These are phyloP conservation scores for Mesocentrotus franciscanus DNA, from an alignment of 53 echinoderm and acorn worm species.

Conservation along the genomic window DNA sequence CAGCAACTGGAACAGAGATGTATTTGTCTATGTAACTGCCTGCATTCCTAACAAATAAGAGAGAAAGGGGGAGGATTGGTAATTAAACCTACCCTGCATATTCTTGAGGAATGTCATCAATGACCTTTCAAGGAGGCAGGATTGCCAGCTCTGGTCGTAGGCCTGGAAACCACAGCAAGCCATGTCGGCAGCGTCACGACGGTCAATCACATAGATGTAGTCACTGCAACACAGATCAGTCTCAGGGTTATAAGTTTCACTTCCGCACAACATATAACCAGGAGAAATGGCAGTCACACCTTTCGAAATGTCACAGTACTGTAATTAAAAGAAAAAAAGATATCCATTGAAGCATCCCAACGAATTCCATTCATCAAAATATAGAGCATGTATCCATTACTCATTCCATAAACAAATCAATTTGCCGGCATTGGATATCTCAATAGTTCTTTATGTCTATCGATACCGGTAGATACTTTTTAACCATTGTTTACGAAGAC, in stretches of 20 bases:
- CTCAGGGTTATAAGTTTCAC: constrained; percentile 56
- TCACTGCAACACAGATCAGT: constrained; percentile 74
- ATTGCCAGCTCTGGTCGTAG: constrained; percentile 44
- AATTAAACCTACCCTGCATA: constrained; percentile 69
- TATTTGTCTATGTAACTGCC: too few species aligned
- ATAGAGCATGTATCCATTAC: neutral
- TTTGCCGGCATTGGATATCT: neutral
- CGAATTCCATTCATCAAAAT: too few species aligned
- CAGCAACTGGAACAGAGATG: too few species aligned
- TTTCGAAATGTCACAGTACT: neutral
- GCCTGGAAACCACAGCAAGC: constrained; percentile 58
- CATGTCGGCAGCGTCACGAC: neutral
- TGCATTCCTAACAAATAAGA: too few species aligned
- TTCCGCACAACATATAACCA: neutral
- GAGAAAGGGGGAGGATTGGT: neutral
- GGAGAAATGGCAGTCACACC: neutral
- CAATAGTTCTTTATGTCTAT: too few species aligned
- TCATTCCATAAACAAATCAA: neutral
- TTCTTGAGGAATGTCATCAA: constrained; percentile 41
- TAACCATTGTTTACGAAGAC: too few species aligned
- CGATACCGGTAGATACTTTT: too few species aligned
- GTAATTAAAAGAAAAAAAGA: neutral
- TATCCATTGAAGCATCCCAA: neutral
- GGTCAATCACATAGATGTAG: neutral
- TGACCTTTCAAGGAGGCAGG: constrained; percentile 50